A percentile compares a stretch with the other conserved stretches of the same genome.
Conservation (phyloP, 2,888 invertebrate genomes). For the Chesias legatella region DNA sequence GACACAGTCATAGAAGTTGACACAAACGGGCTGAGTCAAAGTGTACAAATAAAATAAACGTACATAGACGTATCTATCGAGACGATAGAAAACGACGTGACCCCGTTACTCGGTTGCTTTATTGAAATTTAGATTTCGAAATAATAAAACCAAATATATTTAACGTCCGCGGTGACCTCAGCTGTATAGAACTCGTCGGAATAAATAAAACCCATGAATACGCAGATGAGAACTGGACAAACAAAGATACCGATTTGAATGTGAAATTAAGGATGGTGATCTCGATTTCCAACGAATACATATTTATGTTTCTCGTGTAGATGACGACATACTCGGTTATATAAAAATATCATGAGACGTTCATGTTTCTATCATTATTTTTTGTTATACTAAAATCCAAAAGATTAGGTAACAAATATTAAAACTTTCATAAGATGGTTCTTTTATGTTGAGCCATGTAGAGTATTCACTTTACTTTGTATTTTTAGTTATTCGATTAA, state of each 20-base stretch:
- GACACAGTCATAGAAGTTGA: slow-evolving; percentile 21
- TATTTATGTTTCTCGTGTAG: slow-evolving; percentile 39
- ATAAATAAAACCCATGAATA: slow-evolving; percentile 64
- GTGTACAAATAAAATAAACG: slow-evolving; percentile 48
- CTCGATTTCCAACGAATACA: slow-evolving; percentile 62
- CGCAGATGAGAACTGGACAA: slow-evolving; percentile 65
- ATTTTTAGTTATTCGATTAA: too few species aligned
- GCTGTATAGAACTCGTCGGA: slow-evolving; percentile 49
- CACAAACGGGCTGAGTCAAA: background rate
- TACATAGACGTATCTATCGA: slow-evolving; percentile 60
- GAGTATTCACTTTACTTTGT: too few species aligned
- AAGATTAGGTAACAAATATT: too few species aligned
- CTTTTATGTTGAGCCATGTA: too few species aligned
- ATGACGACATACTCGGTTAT: slow-evolving; percentile 26
- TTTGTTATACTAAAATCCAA: too few species aligned
- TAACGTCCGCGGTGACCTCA: slow-evolving; percentile 67
- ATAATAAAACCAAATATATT: slow-evolving; percentile 70
- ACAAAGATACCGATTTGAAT: slow-evolving; percentile 71
- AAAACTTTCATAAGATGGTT: too few species aligned
- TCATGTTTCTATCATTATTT: too few species aligned
- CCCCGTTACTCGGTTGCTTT: slow-evolving; percentile 69
- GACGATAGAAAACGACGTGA: slow-evolving; percentile 65
- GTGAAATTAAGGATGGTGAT: slow-evolving; percentile 62
- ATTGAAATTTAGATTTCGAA: slow-evolving; percentile 73
- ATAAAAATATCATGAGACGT: background rate